Conservation (phyloP, 2,113 vertebrate genomes). For the Paralichthys olivaceus region DNA sequence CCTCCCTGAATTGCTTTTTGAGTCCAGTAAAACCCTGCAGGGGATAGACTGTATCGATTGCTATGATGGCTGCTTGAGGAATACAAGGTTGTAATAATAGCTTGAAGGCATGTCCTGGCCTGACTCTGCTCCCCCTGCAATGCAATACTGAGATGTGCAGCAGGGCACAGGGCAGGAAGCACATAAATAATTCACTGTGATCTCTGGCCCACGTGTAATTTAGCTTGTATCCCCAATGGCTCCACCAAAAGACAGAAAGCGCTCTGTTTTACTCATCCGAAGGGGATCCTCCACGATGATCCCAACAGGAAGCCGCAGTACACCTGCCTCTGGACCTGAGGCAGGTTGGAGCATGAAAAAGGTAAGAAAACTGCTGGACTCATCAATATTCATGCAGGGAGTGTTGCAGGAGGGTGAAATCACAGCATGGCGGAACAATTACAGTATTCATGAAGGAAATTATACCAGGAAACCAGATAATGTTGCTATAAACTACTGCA, state of each 20-base stretch:
- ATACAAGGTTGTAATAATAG: conserved; percentile 54
- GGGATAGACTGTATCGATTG: conserved; percentile 37
- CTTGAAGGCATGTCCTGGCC: conserved; percentile 50
- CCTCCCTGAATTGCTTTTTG: conserved; percentile 24
- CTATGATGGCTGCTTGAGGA: conserved; percentile 56
- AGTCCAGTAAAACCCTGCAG: conserved; percentile 20
- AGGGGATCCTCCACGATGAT: neutral
- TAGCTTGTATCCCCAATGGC: conserved; percentile 57
- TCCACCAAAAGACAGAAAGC: conserved; percentile 40
- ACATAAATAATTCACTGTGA: conserved; percentile 71
- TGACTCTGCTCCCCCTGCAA: conserved; percentile 33
- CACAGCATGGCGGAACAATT: conserved; percentile 41
- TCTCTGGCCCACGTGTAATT: conserved; percentile 66
- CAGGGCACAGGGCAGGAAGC: conserved; percentile 34
- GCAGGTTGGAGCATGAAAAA: conserved; percentile 22
- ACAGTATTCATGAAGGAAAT: conserved; percentile 30
- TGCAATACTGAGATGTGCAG: conserved; percentile 28
- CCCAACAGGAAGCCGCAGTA: conserved; percentile 25
- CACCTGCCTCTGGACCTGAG: neutral
- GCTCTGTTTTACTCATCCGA: conserved; percentile 32
- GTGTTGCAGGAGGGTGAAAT: conserved; percentile 1
- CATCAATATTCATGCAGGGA: conserved; percentile 26
- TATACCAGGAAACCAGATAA: conserved; percentile 21
- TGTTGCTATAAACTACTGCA: neutral
- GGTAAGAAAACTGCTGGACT: conserved; percentile 20